Evolutionary conservation across 2,113 vertebrate species (phyloP).

Genomic region (Hydrolagus affinis): DNA sequence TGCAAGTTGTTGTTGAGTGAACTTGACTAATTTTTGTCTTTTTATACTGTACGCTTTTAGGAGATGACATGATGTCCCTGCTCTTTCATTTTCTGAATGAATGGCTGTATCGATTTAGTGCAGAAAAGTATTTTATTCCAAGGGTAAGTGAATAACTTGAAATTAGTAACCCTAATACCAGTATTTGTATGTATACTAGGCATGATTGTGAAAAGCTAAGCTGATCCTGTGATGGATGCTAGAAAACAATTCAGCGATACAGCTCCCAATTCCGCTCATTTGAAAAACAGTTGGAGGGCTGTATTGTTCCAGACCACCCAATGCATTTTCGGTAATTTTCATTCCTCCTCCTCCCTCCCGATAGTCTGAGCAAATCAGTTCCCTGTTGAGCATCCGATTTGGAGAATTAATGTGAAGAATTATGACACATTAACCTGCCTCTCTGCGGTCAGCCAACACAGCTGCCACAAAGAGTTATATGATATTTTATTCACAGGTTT

Average conservation of each 20-base stretch:
- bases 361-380: too few relatives aligned
- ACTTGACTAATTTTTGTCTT: neutral
- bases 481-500: too few relatives aligned
- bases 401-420: too few relatives aligned
- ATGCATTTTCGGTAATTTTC: neutral
- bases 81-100: conserved; percentile 90
- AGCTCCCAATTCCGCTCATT: neutral
- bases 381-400: too few relatives aligned
- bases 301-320: too few relatives aligned
- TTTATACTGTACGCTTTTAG: conserved; percentile 49
- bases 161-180: neutral
- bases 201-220: neutral
- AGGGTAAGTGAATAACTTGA: conserved; percentile 61
- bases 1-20: neutral
- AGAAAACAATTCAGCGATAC: neutral
- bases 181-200: neutral
- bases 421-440: too few relatives aligned
- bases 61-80: conserved; percentile 82
- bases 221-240: neutral
- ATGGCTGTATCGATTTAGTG: conserved; percentile 93
- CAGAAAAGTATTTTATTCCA: conserved; percentile 81
- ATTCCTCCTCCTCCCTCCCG: neutral
- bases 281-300: neutral
- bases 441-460: too few relatives aligned
- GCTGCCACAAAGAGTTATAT: too few relatives aligned